These are phyloP conservation scores for Mimas tiliae DNA, from an alignment of 2,888 invertebrate genomes.

Conservation along the genomic window DNA sequence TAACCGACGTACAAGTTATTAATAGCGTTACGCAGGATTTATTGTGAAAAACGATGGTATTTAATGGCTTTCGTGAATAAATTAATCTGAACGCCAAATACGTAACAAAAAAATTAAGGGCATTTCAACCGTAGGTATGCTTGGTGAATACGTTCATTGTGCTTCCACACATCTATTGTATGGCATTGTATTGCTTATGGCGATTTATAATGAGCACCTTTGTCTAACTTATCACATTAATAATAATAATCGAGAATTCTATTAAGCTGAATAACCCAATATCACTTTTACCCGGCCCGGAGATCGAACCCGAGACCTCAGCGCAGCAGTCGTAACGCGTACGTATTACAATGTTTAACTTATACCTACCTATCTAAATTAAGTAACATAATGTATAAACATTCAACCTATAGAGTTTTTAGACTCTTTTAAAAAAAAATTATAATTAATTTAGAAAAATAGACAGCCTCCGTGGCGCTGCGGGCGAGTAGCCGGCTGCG, in stretches of 20 bases:
- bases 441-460: too few species aligned
- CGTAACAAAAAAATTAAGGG: slow-evolving; percentile 10
- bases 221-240: slow-evolving; percentile 30
- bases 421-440: too few species aligned
- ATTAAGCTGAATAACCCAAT: not conserved
- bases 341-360: too few species aligned
- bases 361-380: too few species aligned
- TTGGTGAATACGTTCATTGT: slow-evolving; percentile 66
- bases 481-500: too few species aligned
- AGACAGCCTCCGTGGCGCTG: too few species aligned
- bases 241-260: not conserved
- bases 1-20: not conserved
- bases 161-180: slow-evolving; percentile 57
- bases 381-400: too few species aligned
- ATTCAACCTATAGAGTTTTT: too few species aligned
- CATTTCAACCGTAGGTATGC: slow-evolving; percentile 41
- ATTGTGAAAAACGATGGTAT: slow-evolving; percentile 12
- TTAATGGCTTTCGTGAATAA: slow-evolving; percentile 12
- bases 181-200: slow-evolving; percentile 41
- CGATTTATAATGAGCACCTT: slow-evolving; percentile 59
- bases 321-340: too few species aligned
- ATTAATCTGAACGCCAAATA: slow-evolving; percentile 18
- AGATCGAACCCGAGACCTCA: too few species aligned
- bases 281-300: too few species aligned
- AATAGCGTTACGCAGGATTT: slow-evolving; percentile 9